Evolutionary conservation across 2,113 vertebrate species (phyloP).

Genomic region (Boulengeromyrus knoepffleri): DNA sequence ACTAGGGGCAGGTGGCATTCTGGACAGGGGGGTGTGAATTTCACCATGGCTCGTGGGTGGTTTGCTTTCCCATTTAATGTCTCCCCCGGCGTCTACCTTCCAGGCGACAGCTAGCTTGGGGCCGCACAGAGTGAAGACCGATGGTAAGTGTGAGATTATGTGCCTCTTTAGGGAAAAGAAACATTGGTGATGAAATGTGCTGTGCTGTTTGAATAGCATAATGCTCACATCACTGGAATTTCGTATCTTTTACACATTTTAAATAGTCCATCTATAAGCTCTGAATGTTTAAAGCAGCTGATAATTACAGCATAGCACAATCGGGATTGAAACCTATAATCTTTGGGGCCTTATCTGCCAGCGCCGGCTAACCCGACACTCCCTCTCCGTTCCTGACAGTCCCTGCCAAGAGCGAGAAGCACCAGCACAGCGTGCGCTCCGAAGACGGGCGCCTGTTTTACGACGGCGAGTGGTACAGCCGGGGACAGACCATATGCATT

Average conservation of each 20-base stretch:
- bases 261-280: not conserved
- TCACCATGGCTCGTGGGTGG: not conserved
- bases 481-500: conserved; percentile 88
- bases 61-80: not conserved
- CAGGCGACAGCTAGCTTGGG: conserved; percentile 89
- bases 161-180: not conserved
- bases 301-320: not conserved
- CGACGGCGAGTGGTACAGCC: conserved; percentile 89
- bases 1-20: not conserved
- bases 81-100: not conserved
- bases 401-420: conserved; percentile 79
- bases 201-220: not conserved
- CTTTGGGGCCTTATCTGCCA: not conserved
- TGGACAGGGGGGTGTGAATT: not conserved
- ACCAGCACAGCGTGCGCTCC: conserved; percentile 78
- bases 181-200: not conserved
- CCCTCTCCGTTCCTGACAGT: conserved; percentile 47
- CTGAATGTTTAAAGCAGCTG: not conserved
- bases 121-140: conserved; percentile 82
- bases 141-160: conserved; percentile 65
- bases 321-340: not conserved
- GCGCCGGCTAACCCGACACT: not conserved
- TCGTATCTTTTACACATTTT: not conserved
- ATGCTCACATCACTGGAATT: not conserved
- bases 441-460: conserved; percentile 90